Evolutionary conservation across 2,888 invertebrate species (phyloP), one percentile per base, ranked within the genome.

Genomic region (Drosophila nigritarsus): DNA sequence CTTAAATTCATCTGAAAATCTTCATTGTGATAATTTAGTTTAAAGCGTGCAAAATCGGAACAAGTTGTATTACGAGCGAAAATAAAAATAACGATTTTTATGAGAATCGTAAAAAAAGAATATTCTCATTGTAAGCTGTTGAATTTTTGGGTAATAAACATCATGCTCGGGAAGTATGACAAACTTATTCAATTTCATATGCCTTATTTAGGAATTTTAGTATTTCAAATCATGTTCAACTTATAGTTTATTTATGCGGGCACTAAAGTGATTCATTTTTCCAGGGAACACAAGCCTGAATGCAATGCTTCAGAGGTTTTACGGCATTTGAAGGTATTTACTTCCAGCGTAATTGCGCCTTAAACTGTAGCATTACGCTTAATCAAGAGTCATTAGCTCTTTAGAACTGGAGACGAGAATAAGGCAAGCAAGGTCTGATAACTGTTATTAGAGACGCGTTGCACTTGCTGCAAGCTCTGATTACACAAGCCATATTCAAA

Each of bases 361-460:
- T 50, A 5, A 60, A 36, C 40, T 36, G 38, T 24, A 48, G 27
- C 15, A 34, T 59, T 29, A 9, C 27, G 56, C 32, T 29, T 18
- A 48, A 49, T 38, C 20, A 60, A 32, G 32, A 30, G 60, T 38
- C 30, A 60, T 60, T 60, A 38, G 4, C 34, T 29, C 30, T 24
- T 9, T 20, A 18, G 32, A 36, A 61, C 13, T 24, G 40, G 30
- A 53, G 51, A 30, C 29, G 34, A 42, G 20, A 29, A 51, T 34
- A 27, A 13, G 20, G 4, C 20, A 45, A 42, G 45, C 48, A 65
- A 65, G 53, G n/a, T 29, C 42, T 34, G 30, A 65, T 65, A 51
- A 55, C 40, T 49, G 76, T 27, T 54, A 75, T 74, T 65, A 75
- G 69, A 55, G 42, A 68, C 74, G 50, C 49, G 49, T 24, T 53